Evolutionary conservation across 2,797 vertebrate genomes (phyloP).

Genomic region (Pangasius sanitwongsei): DNA sequence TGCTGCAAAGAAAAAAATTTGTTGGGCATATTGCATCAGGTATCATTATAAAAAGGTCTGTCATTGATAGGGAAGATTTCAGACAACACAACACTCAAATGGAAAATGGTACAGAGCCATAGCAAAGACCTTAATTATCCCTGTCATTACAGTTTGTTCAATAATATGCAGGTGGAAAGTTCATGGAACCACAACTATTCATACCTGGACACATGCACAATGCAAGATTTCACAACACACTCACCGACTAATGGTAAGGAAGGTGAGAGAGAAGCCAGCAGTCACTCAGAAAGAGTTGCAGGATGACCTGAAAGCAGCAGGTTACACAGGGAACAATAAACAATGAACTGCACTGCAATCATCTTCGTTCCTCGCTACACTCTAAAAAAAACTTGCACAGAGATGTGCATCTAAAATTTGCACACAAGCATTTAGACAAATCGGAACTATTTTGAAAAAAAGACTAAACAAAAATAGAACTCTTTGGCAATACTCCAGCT

Average conservation of each 20-base stretch:
- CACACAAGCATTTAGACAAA: background rate
- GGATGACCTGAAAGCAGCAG: background rate
- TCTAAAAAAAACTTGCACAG: background rate
- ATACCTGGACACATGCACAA: background rate
- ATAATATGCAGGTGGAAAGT: background rate
- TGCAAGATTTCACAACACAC: background rate
- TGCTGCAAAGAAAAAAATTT: background rate
- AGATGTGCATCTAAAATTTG: background rate
- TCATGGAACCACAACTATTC: background rate
- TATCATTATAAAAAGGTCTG: background rate
- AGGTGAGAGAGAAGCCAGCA: background rate
- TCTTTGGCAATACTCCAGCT: background rate
- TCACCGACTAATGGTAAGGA: background rate
- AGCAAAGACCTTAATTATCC: background rate
- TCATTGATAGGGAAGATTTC: background rate
- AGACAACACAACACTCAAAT: background rate
- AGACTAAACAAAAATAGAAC: background rate
- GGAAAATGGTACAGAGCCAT: background rate
- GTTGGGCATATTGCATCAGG: background rate
- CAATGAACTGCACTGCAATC: background rate
- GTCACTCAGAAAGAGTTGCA: background rate
- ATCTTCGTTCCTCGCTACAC: background rate
- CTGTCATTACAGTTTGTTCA: background rate
- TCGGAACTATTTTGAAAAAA: background rate
- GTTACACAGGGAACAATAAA: background rate